phyloP scores from a whole-genome alignment of 2,113 vertebrate species.

The Trematomus loennbergii region DNA sequence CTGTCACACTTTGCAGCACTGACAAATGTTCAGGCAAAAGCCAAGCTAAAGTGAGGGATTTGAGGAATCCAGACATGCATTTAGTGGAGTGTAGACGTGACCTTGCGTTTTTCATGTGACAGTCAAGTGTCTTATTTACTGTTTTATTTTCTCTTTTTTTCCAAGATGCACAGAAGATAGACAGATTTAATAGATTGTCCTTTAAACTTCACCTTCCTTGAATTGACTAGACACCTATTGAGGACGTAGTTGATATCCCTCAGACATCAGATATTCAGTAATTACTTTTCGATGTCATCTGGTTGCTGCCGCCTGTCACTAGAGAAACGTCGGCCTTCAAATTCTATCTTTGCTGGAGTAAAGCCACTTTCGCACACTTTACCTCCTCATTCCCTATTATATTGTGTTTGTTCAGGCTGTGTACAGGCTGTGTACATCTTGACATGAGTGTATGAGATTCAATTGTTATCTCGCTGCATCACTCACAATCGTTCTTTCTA shows the following conservation, averaged over 20 bases:
- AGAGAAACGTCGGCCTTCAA: not conserved
- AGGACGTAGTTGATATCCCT: constrained; percentile 17
- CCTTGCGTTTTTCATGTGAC: not conserved
- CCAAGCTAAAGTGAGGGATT: constrained; percentile 19
- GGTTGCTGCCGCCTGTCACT: constrained; percentile 26
- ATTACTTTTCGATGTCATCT: constrained; percentile 53
- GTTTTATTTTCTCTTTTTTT: not conserved
- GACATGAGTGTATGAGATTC: constrained; percentile 47
- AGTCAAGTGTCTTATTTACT: not conserved
- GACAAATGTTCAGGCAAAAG: constrained; percentile 47
- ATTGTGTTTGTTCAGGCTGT: constrained; percentile 42
- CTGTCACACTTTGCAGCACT: constrained; percentile 35
- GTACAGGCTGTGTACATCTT: constrained; percentile 39
- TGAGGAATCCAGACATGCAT: constrained; percentile 24
- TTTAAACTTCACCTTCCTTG: not conserved
- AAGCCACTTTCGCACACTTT: constrained; percentile 33
- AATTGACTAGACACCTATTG: not conserved
- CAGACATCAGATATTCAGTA: constrained; percentile 42
- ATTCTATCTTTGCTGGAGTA: constrained; percentile 9
- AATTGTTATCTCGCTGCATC: constrained; percentile 34
- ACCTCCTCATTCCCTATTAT: constrained; percentile 28
- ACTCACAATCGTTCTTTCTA: constrained; percentile 11
- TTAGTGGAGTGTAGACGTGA: not conserved
- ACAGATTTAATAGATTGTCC: not conserved
- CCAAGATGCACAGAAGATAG: not conserved